Evolutionary conservation across 2,113 vertebrate species (phyloP).

Genomic region (Etheostoma cragini): DNA sequence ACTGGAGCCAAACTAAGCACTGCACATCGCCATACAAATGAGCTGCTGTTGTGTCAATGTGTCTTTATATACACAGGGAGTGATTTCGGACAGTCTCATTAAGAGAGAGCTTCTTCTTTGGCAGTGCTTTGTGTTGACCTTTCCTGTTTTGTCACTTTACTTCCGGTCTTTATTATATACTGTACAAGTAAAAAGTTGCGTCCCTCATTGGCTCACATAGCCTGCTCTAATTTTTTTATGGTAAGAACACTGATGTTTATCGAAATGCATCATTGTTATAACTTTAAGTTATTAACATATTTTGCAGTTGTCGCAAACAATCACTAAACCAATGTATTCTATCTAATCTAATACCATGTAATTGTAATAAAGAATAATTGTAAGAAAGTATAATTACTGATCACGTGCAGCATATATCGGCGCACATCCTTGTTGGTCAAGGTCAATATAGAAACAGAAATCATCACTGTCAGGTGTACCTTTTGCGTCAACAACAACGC

Average conservation of each 20-base stretch:
- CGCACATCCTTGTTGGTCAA: background rate
- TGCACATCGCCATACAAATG: constrained; percentile 26
- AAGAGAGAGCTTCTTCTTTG: background rate
- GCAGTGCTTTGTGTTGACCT: background rate
- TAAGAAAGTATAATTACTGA: background rate
- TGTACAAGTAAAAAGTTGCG: background rate
- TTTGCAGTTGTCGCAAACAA: background rate
- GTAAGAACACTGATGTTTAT: background rate
- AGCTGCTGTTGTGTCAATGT: constrained; percentile 21
- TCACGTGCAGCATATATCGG: background rate
- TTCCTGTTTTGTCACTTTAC: background rate
- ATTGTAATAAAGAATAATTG: too few species aligned
- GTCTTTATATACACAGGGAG: background rate
- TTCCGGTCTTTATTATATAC: background rate
- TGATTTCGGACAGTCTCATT: background rate
- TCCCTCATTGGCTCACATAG: background rate
- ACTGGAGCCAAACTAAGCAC: constrained; percentile 11
- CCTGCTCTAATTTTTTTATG: background rate
- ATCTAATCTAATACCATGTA: too few species aligned
- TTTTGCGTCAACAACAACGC: too few species aligned
- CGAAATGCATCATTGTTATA: background rate
- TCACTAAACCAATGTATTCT: background rate
- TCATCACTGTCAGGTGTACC: background rate
- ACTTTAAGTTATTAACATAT: background rate
- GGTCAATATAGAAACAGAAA: background rate